Base-by-base conservation (phyloP, 2,888 invertebrate species). In the Pterobdella sp. region DNA sequence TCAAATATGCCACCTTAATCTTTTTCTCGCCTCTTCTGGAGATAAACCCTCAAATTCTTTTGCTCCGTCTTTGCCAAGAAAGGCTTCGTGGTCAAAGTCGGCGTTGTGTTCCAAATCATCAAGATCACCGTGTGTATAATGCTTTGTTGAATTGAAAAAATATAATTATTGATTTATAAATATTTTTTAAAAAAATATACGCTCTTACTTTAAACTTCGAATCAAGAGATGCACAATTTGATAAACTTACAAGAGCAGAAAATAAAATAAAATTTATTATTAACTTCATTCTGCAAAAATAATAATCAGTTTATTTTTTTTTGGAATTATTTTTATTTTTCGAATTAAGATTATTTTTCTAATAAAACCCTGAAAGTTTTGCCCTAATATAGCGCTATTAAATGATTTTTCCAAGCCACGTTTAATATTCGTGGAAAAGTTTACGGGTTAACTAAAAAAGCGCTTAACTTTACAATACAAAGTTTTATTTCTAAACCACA, bases 1-100 rank as follows among this genome's bases (percentile, higher is more conserved):
- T 22, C 7, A 7, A 42, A 7, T 22, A 42, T 14, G 22, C 10
- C 78, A 85, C 85, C 80, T 82, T 35, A 98, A 86, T 80, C 94
- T 87, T 73, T 92, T 87, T 80, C 91, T 90, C 84, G 95, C 95
- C 82, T 98, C 96, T 83, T 97, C 95, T 1, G 96, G 96, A 0
- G 91, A 87, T 63, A 98, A 86, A 79, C 94, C 90, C 81, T 95
- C 94, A 82, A 95, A 97, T 2, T 91, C 90, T 82, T 93, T 92
- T 0, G 96, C 93, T 14, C 85, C 85, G 77, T 94, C 93, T 81
- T 94, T 92, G 0, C 97, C 97, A 22, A 98, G 86, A 83, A 98
- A 97, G 0, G 94, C 94, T 82, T 97, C 95, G 81, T 71, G 65
- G 29, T 71, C 66, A 18, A 71, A 66, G 2, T 63, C 35, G 7